These are phyloP conservation scores for Indicator maculatus DNA, from an alignment of 2,113 vertebrate genomes.

Conservation along the genomic window DNA sequence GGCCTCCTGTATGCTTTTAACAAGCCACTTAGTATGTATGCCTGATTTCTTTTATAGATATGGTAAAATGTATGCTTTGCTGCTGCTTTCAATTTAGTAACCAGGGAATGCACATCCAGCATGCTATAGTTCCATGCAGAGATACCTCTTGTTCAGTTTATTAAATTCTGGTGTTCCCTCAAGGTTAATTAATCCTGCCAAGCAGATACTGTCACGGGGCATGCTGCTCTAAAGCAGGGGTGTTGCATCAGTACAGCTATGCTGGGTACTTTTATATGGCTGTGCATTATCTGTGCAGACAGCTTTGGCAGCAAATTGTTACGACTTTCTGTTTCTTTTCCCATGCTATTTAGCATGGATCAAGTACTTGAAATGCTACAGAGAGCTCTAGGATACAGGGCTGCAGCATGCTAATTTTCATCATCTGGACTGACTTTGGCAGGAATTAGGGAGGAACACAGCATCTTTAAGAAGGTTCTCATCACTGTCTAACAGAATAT, in stretches of 20 bases:
- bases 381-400: neutral
- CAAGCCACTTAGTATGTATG: conserved; percentile 65
- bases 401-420: neutral
- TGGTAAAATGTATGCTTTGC: conserved; percentile 48
- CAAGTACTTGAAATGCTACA: neutral
- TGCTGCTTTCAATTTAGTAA: conserved; percentile 59
- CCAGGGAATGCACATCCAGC: conserved; percentile 27
- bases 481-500: neutral
- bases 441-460: neutral
- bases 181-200: conserved; percentile 60
- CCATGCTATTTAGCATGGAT: neutral
- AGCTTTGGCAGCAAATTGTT: neutral
- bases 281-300: neutral
- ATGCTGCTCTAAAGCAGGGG: neutral
- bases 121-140: conserved; percentile 52
- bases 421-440: neutral
- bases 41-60: conserved; percentile 58
- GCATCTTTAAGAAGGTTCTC: neutral
- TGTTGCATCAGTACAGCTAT: neutral
- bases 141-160: conserved; percentile 53
- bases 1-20: conserved; percentile 59
- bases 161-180: conserved; percentile 58
- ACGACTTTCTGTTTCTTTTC: neutral
- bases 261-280: neutral
- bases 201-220: conserved; percentile 6